Evolutionary conservation across 2,797 vertebrate genomes (phyloP).

Genomic region (Sparus aurata): DNA sequence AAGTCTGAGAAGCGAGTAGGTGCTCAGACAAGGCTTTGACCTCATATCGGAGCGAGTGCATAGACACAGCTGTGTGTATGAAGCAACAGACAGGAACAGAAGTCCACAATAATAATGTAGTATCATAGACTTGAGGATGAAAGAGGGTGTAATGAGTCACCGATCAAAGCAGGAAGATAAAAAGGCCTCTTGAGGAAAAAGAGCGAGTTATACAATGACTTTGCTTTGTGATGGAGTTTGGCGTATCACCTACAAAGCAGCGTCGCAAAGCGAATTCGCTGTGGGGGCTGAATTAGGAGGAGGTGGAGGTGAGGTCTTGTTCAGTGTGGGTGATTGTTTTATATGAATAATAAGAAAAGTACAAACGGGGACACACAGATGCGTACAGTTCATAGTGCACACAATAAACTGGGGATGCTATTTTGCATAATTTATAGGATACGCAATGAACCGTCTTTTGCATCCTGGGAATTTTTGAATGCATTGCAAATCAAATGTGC

Average conservation of each 20-base stretch:
- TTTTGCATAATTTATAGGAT: slow-evolving; percentile 78
- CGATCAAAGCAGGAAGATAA: slow-evolving; percentile 78
- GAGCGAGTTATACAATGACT: slow-evolving; percentile 49
- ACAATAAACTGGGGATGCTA: slow-evolving; percentile 23
- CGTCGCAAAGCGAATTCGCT: slow-evolving; percentile 59
- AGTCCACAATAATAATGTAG: slow-evolving; percentile 62
- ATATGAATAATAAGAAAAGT: slow-evolving; percentile 43
- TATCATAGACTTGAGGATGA: slow-evolving; percentile 64
- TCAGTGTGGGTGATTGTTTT: slow-evolving; percentile 37
- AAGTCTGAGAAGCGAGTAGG: slow-evolving; percentile 49
- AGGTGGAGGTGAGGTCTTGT: slow-evolving; percentile 29
- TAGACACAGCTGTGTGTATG: slow-evolving; percentile 77
- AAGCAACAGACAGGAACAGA: slow-evolving; percentile 61
- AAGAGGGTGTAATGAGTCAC: slow-evolving; percentile 66
- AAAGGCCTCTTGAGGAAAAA: slow-evolving; percentile 65
- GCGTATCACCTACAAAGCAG: slow-evolving; percentile 60
- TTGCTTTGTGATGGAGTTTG: slow-evolving; percentile 64
- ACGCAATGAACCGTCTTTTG: slow-evolving; percentile 45
- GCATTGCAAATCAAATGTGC: slow-evolving; percentile 57
- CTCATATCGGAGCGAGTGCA: slow-evolving; percentile 32
- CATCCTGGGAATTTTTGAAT: slow-evolving; percentile 65
- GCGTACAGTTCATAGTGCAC: slow-evolving; percentile 11
- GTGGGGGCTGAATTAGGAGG: slow-evolving; percentile 43
- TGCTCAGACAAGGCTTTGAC: slow-evolving; percentile 43
- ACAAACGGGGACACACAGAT: slow-evolving; percentile 20